Percentiles rank a stretch among this genome's conserved stretches.
These are phyloP conservation scores for Drosophila funebris DNA, from an alignment of 1,140 invertebrate genomes.

Conservation along the genomic window DNA sequence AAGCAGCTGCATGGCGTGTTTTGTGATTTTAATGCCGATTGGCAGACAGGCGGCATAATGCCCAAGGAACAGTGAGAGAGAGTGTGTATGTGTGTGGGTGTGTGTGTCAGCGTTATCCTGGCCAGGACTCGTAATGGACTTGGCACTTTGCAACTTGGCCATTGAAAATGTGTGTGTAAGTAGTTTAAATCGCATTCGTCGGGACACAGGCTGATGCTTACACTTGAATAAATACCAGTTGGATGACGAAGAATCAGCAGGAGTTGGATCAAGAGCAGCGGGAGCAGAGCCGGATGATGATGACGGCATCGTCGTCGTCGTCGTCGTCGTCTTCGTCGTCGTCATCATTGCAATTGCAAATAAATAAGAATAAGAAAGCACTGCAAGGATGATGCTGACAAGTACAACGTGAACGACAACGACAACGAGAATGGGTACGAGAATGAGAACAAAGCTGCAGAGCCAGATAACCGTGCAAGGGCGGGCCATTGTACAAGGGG, in stretches of 20 bases:
- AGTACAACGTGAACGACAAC: constrained; percentile 35
- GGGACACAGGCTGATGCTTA: constrained; percentile 56
- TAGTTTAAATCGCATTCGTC: constrained; percentile 77
- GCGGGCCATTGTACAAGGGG: not conserved
- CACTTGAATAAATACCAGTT: constrained; percentile 77
- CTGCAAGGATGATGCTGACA: constrained; percentile 49
- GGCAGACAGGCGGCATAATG: constrained; percentile 56
- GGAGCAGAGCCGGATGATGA: constrained; percentile 57
- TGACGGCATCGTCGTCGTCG: constrained; percentile 39
- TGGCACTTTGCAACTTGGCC: constrained; percentile 78
- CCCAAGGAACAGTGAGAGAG: constrained; percentile 5
- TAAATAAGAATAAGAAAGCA: constrained; percentile 72
- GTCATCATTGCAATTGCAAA: constrained; percentile 78
- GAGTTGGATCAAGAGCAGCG: not conserved
- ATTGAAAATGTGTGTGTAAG: constrained; percentile 81
- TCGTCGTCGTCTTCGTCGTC: constrained; percentile 28
- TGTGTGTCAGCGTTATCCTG: constrained; percentile 42
- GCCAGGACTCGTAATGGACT: constrained; percentile 68
- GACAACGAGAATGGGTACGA: constrained; percentile 28
- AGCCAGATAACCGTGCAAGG: not conserved
- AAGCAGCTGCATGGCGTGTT: constrained; percentile 50
- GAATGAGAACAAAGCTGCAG: constrained; percentile 49
- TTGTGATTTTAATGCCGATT: constrained; percentile 82
- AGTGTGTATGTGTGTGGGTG: constrained; percentile 32
- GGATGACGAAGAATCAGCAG: constrained; percentile 18